Conservation (phyloP, 2,888 invertebrate genomes). For the Erynnis tages region DNA sequence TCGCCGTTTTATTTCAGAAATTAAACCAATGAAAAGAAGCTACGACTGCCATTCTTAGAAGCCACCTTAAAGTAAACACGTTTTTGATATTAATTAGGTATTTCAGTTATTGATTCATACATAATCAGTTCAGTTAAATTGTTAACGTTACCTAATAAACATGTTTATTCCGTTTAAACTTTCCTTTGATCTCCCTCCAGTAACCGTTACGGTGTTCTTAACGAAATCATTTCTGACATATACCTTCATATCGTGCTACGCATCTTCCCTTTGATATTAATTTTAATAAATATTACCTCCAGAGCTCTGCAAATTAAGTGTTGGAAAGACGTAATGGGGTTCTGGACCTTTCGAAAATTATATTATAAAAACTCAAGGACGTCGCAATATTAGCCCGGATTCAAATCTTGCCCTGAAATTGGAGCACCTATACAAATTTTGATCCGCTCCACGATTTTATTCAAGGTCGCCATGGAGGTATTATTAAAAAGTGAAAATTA, state of each 20-base stretch:
- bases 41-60: no score
- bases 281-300: constrained; percentile 1
- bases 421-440: constrained; percentile 7
- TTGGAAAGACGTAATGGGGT: constrained; percentile 11
- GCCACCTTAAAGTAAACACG: no score
- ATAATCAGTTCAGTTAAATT: no score
- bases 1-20: no score
- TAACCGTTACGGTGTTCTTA: no score
- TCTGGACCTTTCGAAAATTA: constrained; percentile 28
- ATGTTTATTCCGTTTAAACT: no score
- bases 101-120: no score
- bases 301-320: constrained; percentile 3
- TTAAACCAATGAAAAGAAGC: no score
- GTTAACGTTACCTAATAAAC: no score
- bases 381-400: constrained; percentile 16
- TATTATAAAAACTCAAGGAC: constrained; percentile 26
- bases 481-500: neutral
- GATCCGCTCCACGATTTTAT: constrained; percentile 2
- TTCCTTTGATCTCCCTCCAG: no score
- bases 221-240: neutral
- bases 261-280: constrained; percentile 6
- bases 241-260: neutral
- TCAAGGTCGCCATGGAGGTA: neutral
- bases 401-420: constrained; percentile 13
- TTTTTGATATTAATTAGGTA: no score